Evolutionary conservation across 1,140 invertebrate species (phyloP), one percentile per base, ranked within the genome.

Genomic region (Lordiphosa collinella): DNA sequence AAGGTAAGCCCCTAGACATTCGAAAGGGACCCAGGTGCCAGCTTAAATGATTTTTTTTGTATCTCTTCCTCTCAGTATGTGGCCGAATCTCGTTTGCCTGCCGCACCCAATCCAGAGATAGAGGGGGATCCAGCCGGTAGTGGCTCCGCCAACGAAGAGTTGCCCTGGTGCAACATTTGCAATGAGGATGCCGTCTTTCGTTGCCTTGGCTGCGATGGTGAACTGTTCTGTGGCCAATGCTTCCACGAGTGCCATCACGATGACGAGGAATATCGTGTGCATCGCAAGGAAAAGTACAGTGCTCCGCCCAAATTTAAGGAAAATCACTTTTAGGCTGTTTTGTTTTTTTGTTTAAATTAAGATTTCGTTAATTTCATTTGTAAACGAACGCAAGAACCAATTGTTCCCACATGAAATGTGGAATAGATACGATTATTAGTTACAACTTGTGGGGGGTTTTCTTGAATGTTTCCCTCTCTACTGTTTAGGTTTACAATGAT

Each of bases 121-220:
- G 35, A 52, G 12, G 35, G 48, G 12, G 11, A 13, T 1, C 11
- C 44, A 2, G 51, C 43, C 6, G 47, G 34, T 18, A 41, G 43
- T 4, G 48, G 31, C 14, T 47, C 12, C 18, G n/a, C 14, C 11
- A 85, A 60, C n/a, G 91, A 93, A 68, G 93, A 94, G 78, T 88
- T 95, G 4, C 93, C 94, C 35, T 95, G 94, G 91, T 95, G 94
- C 89, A 92, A 92, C 69, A 92, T 95, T 37, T 95, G 94, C 74
- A 94, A 95, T 87, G 92, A 94, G 79, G 93, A 95, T 91, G 94
- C 94, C 3, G 90, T 69, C 10, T 89, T 92, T 49, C 90, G 92
- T 31, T 95, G 94, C 84, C 84, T 91, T 34, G 93, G 92, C 62
- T 95, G 94, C 88, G 91, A 92, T 70, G 90, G 90, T 41, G 94